Conservation (phyloP, 2,797 vertebrate species). For the Poeciliopsis infans region DNA sequence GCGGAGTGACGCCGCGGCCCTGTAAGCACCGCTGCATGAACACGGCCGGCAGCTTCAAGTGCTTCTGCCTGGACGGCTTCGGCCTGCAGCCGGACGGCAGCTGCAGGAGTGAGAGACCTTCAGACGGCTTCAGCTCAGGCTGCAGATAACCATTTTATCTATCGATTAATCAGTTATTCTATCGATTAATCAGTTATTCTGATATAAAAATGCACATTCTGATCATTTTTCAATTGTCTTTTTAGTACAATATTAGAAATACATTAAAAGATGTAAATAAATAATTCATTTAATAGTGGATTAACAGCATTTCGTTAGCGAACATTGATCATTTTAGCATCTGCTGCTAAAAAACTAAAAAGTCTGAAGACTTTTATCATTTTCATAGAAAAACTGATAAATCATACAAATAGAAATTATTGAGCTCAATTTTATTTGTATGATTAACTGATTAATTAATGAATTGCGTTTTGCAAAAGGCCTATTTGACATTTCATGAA, state of each 20-base stretch:
- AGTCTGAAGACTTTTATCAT: too few relatives aligned
- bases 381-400: too few relatives aligned
- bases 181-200: too few relatives aligned
- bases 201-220: not conserved
- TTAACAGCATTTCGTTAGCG: not conserved
- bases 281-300: not conserved
- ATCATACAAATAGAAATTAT: too few relatives aligned
- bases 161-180: too few relatives aligned
- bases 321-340: not conserved
- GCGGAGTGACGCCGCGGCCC: conserved; percentile 89
- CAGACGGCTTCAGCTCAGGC: too few relatives aligned
- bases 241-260: not conserved
- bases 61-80: conserved; percentile 89
- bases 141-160: too few relatives aligned
- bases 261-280: not conserved
- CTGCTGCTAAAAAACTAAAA: not conserved
- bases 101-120: conserved; percentile 83
- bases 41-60: conserved; percentile 92
- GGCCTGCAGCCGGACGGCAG: conserved; percentile 87
- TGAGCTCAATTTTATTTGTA: too few relatives aligned
- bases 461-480: too few relatives aligned
- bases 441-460: too few relatives aligned
- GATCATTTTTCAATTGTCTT: not conserved
- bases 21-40: conserved; percentile 96
- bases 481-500: not conserved